phyloP scores from a whole-genome alignment of 2,888 invertebrate species.

The Omphaloscelis lunosa region DNA sequence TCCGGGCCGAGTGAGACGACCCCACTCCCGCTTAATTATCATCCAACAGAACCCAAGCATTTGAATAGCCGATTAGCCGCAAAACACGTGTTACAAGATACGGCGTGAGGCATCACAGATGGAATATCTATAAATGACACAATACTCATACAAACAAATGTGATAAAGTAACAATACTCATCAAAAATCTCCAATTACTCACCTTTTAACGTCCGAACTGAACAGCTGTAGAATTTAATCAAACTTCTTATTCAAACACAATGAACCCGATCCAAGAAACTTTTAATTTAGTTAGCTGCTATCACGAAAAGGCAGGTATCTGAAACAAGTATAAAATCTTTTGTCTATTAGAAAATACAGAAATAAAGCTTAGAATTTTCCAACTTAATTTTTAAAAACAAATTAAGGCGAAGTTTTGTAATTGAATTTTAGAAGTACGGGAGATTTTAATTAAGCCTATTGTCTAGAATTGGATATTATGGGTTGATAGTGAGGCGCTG shows the following conservation, averaged over 20 bases:
- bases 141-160: background rate
- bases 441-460: slow-evolving; percentile 42
- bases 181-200: slow-evolving; percentile 52
- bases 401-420: slow-evolving; percentile 49
- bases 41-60: slow-evolving; percentile 29
- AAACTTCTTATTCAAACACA: slow-evolving; percentile 65
- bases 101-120: no score
- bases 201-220: slow-evolving; percentile 59
- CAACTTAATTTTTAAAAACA: slow-evolving; percentile 51
- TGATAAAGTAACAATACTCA: slow-evolving; percentile 5
- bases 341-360: slow-evolving; percentile 56
- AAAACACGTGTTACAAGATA: slow-evolving; percentile 1
- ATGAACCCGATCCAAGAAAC: slow-evolving; percentile 62
- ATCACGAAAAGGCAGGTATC: slow-evolving; percentile 66
- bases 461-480: slow-evolving; percentile 27
- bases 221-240: slow-evolving; percentile 64
- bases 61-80: slow-evolving; percentile 3
- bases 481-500: slow-evolving; percentile 19
- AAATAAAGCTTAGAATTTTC: slow-evolving; percentile 42
- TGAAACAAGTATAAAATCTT: slow-evolving; percentile 68
- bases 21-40: slow-evolving; percentile 21
- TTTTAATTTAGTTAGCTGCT: slow-evolving; percentile 67
- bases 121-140: background rate
- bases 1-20: background rate
- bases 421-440: slow-evolving; percentile 53